A percentile compares a stretch with the other conserved stretches of the same genome.
Evolutionary conservation across 2,888 invertebrate genomes (phyloP).

Genomic region (Celastrina argiolus): DNA sequence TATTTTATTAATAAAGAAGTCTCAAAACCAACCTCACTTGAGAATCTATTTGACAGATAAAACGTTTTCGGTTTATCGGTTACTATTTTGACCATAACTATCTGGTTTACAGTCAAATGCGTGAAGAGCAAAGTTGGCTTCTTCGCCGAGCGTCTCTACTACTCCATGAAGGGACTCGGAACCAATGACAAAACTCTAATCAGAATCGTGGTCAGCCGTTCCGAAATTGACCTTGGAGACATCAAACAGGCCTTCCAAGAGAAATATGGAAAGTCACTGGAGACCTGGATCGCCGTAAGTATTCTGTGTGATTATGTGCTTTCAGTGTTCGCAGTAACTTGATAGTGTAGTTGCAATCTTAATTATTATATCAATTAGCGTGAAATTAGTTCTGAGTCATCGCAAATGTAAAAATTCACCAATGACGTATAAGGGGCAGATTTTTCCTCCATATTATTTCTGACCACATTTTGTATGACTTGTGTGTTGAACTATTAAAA

Average conservation of each 20-base stretch:
- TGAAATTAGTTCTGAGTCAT: too few species aligned
- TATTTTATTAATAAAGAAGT: too few species aligned
- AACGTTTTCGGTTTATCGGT: too few species aligned
- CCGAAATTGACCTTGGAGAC: constrained; percentile 94
- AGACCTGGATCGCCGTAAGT: constrained; percentile 91
- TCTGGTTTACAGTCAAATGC: constrained; percentile 82
- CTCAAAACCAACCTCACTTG: too few species aligned
- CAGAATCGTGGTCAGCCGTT: constrained; percentile 93
- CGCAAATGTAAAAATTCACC: too few species aligned
- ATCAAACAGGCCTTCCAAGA: constrained; percentile 94
- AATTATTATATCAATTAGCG: too few species aligned
- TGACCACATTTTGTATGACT: too few species aligned
- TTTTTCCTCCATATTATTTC: too few species aligned
- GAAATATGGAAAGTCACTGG: constrained; percentile 88
- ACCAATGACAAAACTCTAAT: constrained; percentile 95
- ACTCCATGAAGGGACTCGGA: constrained; percentile 92
- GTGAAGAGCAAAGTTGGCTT: constrained; percentile 93
- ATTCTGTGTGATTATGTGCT: constrained; percentile 17
- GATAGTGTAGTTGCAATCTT: not conserved
- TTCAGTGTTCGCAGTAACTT: constrained; percentile 15
- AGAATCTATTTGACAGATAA: too few species aligned
- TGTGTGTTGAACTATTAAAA: too few species aligned
- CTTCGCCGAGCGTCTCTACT: constrained; percentile 93
- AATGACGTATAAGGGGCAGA: too few species aligned
- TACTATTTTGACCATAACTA: not conserved